Evolutionary conservation across 2,113 vertebrate genomes (phyloP), one percentile per base, ranked within the genome.

Genomic region (Ictalurus furcatus): DNA sequence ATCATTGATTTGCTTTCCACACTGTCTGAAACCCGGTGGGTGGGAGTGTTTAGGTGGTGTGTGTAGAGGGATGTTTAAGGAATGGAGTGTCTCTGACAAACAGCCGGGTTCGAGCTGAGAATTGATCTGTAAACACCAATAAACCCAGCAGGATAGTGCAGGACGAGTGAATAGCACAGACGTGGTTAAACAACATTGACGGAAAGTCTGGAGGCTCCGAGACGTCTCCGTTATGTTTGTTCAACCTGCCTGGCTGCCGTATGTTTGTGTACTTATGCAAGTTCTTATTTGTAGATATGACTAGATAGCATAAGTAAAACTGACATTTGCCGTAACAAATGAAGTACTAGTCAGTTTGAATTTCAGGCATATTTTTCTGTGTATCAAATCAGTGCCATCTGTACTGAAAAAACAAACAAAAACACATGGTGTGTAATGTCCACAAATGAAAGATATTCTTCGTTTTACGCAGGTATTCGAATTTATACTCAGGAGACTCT

Each of bases 91-190:
- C 58, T 82, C 74, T 67, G 86, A 59, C 71, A 88, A 88, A 88
- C 91, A 92, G 78, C 85, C 89, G 83, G 89, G 74, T 19, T 85
- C 85, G 30, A 56, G 79, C 83, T 83, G 86, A 59, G 91, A 88
- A 89, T 84, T 89, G 89, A 92, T 89, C 87, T 85, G 88, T 88
- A 85, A 90, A 92, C 89, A 88, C 67, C 88, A 92, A 88, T 90
- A 92, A 89, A 87, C 88, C 19, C 88, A 48, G 82, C 89, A 89
- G 82, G 91, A 78, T 4, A 23, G 58, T 63, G 63, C 82, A 85
- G 81, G 65, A 83, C 81, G 54, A 48, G 21, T 1, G 58, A 67
- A 52, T 40, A 71, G 54, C 28, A 37, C 63, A 88, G 52, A 85
- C 73, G 54, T 44, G 25, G 63, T 37, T 65, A 67, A 37, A 54